Evolutionary conservation across 2,113 vertebrate species (phyloP), one percentile per base, ranked within the genome.

Genomic region (Pachyramphus minor): DNA sequence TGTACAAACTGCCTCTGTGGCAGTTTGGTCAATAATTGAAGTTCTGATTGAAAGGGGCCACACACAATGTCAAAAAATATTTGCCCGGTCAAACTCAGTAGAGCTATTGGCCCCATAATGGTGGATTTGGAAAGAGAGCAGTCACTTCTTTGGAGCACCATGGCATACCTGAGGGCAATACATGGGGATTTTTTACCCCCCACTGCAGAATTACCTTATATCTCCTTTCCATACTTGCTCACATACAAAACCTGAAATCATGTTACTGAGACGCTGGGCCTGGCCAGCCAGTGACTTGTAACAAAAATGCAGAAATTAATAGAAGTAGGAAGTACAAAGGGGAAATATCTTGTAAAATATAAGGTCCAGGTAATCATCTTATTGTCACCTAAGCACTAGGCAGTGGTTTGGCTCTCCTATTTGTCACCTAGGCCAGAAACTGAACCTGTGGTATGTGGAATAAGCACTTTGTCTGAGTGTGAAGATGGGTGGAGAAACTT

Each of bases 161-260:
- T 11, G 14, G 30, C 19, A 62, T 28, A 42, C 3, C 25, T 52
- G 52, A 67, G 17, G 3, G 9, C 9, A 85, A 58, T 22, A 25
- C 2, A 13, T 16, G 5, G 47, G 17, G 2, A 0, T 50, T 14
- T 49, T 49, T 56, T 28, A 44, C 2, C 18, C 60, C 7, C 7
- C 19, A 3, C n/a, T 31, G 7, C 18, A 81, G n/a, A 81, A 35
- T 62, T 58, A 16, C 5, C 28, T n/a, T n/a, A 33, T 73, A 28
- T 35, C 11, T 35, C 10, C 49, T 77, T 63, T 76, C 25, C 9
- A 2, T 58, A 21, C 1, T 88, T 0, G 0, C 1, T 58, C 9
- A 63, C 10, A 5, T 14, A 58, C 1, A 0, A 35, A 56, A 37
- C 12, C 28, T 66, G 9, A 77, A 88, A 35, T 47, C 12, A 5